Evolutionary conservation across 2,113 vertebrate genomes (phyloP), one percentile per base, ranked within the genome.

Genomic region (Mus musculus): DNA sequence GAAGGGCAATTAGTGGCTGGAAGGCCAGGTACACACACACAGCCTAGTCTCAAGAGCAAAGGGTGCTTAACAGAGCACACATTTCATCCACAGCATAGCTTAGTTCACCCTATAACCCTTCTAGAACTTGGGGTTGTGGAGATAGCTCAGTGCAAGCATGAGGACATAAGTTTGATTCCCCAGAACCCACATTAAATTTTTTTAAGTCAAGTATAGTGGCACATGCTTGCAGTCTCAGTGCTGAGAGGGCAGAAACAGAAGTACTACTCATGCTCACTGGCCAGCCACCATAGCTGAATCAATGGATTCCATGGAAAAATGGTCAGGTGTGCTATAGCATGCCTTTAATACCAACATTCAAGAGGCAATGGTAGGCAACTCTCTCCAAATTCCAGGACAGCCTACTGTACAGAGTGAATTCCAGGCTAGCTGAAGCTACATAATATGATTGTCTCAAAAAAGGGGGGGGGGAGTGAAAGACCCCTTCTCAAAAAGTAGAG

Each of bases 1-100:
- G n/a, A 96, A 96, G 93, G 80, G 76, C 94, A 88, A 46, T 0
- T 3, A 36, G 61, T 11, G 72, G 71, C 77, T 86, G 67, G 11
- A 93, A 92, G 76, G 52, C 24, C 86, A 93, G 67, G 61, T 7
- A 2, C 63, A 82, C 30, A 67, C 0, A 0, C 71, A 65, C 26
- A 65, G 67, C 72, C 80, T 87, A 42, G 67, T 33, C 42, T 89
- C 4, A 33, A 36, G 28, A n/a, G 36, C n/a, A 88, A 82, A 90
- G 61, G 26, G 39, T 87, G 89, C 42, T 11, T 2, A 90, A 80
- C n/a, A 78, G 76, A 86, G 33, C 1, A 56, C 61, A 73, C 36
- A 26, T 20, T 49, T 54, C 67, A 30, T 61, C 87, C n/a, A 75
- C 4, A 42, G 3, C 69, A 28, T 0, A 5, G 28, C 11, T n/a